These are phyloP conservation scores for Sturmia bella DNA, from an alignment of 2,888 invertebrate genomes.

Conservation along the genomic window DNA sequence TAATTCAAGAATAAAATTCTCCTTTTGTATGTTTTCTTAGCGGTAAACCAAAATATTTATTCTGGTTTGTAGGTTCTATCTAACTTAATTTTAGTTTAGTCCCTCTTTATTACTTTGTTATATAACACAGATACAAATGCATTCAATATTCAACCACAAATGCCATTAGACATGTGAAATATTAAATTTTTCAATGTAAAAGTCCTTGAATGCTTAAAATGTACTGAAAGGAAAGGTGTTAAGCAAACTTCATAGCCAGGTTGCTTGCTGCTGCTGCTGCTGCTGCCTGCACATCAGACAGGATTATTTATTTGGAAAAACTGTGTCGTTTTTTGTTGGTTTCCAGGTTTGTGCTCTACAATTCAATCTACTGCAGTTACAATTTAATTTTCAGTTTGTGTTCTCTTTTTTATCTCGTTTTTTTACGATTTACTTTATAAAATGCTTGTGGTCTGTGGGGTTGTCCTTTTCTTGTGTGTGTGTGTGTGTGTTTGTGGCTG, in stretches of 20 bases:
- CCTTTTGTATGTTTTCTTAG: background rate
- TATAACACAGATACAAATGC: conserved; percentile 10
- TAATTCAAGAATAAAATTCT: background rate
- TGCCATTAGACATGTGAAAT: conserved; percentile 68
- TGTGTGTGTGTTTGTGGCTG: background rate
- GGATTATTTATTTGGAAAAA: conserved; percentile 6
- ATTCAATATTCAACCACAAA: conserved; percentile 60
- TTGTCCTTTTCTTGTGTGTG: background rate
- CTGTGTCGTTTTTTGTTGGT: conserved; percentile 4
- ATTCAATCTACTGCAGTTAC: conserved; percentile 55
- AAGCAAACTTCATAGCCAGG: conserved; percentile 23
- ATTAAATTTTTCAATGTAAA: conserved; percentile 67
- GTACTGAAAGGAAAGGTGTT: conserved; percentile 51
- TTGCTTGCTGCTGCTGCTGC: background rate
- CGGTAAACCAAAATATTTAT: conserved; percentile 37
- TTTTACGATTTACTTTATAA: conserved; percentile 36
- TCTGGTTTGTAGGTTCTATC: conserved; percentile 7
- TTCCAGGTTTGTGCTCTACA: conserved; percentile 4
- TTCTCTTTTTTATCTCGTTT: conserved; percentile 1
- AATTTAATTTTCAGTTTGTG: conserved; percentile 60
- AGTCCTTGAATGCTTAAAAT: background rate
- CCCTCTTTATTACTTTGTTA: background rate
- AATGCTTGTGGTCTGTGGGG: conserved; percentile 42
- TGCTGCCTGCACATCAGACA: background rate
- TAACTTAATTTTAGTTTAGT: conserved; percentile 53